phyloP scores from a whole-genome alignment of 2,888 invertebrate genomes.

The Melolontha melolontha region DNA sequence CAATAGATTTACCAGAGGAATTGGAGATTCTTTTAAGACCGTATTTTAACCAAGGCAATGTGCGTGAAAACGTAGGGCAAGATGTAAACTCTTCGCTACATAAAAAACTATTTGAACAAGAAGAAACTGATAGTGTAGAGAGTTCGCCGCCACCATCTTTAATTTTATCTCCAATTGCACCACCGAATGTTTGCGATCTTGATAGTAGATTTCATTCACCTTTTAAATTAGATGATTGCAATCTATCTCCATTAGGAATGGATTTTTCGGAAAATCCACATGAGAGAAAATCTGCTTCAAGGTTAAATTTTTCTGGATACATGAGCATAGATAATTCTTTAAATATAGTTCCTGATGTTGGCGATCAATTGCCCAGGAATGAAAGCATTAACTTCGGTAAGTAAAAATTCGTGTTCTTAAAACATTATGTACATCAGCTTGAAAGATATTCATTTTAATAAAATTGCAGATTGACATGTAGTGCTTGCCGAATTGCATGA shows the following conservation, averaged over 20 bases:
- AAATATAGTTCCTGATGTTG: constrained; percentile 63
- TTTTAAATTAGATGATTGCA: constrained; percentile 47
- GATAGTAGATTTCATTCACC: constrained; percentile 32
- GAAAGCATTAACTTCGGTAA: constrained; percentile 51
- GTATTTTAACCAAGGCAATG: constrained; percentile 64
- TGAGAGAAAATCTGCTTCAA: constrained; percentile 67
- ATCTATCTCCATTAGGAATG: constrained; percentile 50
- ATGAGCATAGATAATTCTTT: constrained; percentile 69
- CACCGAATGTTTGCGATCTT: constrained; percentile 46
- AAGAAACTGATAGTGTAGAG: constrained; percentile 47
- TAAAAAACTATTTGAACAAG: constrained; percentile 60
- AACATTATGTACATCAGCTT: background rate
- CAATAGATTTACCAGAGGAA: constrained; percentile 72
- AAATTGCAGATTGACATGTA: background rate
- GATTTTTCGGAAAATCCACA: constrained; percentile 46
- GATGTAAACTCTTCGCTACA: constrained; percentile 55
- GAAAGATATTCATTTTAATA: background rate
- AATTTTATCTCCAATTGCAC: constrained; percentile 56
- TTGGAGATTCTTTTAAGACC: constrained; percentile 73
- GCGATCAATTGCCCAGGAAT: constrained; percentile 48
- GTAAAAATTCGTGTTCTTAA: constrained; percentile 6
- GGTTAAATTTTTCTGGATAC: constrained; percentile 69
- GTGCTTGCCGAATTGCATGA: too few relatives aligned
- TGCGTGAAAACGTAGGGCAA: background rate
- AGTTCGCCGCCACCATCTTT: constrained; percentile 42